phyloP scores from a whole-genome alignment of 2,113 vertebrate species.

The Cebus imitator region DNA sequence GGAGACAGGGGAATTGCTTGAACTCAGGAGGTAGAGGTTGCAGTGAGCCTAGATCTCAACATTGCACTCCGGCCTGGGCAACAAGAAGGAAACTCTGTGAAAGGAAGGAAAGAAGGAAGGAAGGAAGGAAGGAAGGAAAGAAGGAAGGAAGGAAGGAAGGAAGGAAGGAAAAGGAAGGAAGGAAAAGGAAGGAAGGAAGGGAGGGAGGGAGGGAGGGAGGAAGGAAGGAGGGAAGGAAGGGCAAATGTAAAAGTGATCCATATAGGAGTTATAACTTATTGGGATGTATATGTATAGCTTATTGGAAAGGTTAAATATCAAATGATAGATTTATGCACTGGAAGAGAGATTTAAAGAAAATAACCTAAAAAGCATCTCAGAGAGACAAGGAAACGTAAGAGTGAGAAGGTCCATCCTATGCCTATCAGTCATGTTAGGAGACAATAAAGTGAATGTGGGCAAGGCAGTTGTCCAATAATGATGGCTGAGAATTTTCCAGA shows the following conservation, averaged over 20 bases:
- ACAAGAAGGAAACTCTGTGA: too few relatives aligned
- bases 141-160: too few relatives aligned
- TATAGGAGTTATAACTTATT: not conserved
- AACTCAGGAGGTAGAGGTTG: too few relatives aligned
- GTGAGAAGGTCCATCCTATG: not conserved
- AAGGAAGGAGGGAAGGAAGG: too few relatives aligned
- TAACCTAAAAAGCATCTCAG: not conserved
- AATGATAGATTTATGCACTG: not conserved
- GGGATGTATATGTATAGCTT: not conserved
- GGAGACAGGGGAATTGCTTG: too few relatives aligned
- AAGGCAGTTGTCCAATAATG: not conserved
- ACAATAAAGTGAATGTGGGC: not conserved
- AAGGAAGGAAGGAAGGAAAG: too few relatives aligned
- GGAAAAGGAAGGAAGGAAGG: too few relatives aligned
- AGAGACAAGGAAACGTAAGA: not conserved
- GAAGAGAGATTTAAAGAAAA: slow-evolving; percentile 36
- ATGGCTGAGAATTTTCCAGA: not conserved
- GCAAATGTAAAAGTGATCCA: not conserved
- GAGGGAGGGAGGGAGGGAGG: too few relatives aligned
- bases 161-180: too few relatives aligned
- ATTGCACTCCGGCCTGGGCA: too few relatives aligned
- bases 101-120: too few relatives aligned
- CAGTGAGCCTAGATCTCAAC: too few relatives aligned
- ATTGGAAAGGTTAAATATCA: not conserved
- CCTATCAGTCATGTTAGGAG: not conserved